Conservation (phyloP, 2,888 invertebrate species). For the Hypsopygia costalis region DNA sequence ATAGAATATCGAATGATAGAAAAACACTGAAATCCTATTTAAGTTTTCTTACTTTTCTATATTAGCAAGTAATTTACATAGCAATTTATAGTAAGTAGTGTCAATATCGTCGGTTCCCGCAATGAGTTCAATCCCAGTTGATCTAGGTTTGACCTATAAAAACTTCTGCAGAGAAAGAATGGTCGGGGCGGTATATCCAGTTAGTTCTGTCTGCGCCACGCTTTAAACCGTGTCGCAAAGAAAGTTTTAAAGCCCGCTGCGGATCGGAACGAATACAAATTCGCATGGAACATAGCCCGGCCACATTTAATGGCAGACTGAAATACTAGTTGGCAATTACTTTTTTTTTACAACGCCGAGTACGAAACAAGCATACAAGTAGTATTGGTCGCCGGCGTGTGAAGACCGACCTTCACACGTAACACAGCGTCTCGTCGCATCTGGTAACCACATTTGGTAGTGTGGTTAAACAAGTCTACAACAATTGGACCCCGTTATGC, state of each 20-base stretch:
- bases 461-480: too few relatives aligned
- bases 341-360: too few relatives aligned
- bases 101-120: slow-evolving; percentile 34
- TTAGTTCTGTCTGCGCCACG: slow-evolving; percentile 58
- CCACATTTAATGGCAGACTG: slow-evolving; percentile 40
- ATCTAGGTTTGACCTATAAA: slow-evolving; percentile 74
- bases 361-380: too few relatives aligned
- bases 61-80: slow-evolving; percentile 30
- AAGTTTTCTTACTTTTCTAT: too few relatives aligned
- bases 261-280: slow-evolving; percentile 63
- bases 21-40: too few relatives aligned
- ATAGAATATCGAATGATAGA: too few relatives aligned
- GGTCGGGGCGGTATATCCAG: slow-evolving; percentile 56
- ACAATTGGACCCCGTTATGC: too few relatives aligned
- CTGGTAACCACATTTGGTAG: too few relatives aligned
- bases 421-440: too few relatives aligned
- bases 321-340: slow-evolving; percentile 42
- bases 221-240: slow-evolving; percentile 57
- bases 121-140: slow-evolving; percentile 53
- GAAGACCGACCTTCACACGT: too few relatives aligned
- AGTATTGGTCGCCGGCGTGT: too few relatives aligned
- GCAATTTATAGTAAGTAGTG: slow-evolving; percentile 28
- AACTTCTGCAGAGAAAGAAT: slow-evolving; percentile 62
- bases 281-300: slow-evolving; percentile 39
- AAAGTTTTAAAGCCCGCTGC: slow-evolving; percentile 60